A percentile compares a stretch with the other conserved stretches of the same genome.
These are phyloP conservation scores for Hemibagrus wyckioides DNA, from an alignment of 2,113 vertebrate species.

Conservation along the genomic window DNA sequence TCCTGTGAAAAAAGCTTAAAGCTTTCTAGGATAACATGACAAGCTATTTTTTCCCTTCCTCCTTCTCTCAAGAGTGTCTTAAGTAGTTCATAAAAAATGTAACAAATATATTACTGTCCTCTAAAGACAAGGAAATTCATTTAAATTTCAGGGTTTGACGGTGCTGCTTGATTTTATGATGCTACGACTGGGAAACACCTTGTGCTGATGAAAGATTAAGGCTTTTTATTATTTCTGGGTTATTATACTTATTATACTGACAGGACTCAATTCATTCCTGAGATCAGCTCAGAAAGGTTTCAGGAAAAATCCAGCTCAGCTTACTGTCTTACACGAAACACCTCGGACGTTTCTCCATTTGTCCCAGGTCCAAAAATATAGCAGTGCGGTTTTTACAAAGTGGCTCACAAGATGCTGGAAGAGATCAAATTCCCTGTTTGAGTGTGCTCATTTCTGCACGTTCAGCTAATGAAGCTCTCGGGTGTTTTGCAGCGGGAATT, in stretches of 20 bases:
- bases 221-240: background rate
- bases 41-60: too few relatives aligned
- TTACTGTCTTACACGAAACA: background rate
- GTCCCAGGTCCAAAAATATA: slow-evolving; percentile 1
- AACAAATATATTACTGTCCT: background rate
- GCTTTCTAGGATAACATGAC: background rate
- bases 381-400: slow-evolving; percentile 5
- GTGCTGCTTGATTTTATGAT: background rate
- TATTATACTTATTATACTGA: background rate
- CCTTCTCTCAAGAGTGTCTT: background rate
- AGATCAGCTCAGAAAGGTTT: background rate
- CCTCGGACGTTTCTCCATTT: slow-evolving; percentile 5
- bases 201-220: background rate
- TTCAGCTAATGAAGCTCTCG: slow-evolving; percentile 18
- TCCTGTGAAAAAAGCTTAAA: too few relatives aligned
- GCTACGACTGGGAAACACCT: background rate
- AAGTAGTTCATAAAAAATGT: background rate
- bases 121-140: background rate
- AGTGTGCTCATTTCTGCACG: slow-evolving; percentile 17
- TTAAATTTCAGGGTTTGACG: background rate
- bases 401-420: slow-evolving; percentile 17
- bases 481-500: slow-evolving; percentile 27
- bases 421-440: slow-evolving; percentile 28
- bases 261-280: background rate
- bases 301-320: background rate